Conservation (phyloP, 2,888 invertebrate genomes). For the Dasypogon diadema region DNA sequence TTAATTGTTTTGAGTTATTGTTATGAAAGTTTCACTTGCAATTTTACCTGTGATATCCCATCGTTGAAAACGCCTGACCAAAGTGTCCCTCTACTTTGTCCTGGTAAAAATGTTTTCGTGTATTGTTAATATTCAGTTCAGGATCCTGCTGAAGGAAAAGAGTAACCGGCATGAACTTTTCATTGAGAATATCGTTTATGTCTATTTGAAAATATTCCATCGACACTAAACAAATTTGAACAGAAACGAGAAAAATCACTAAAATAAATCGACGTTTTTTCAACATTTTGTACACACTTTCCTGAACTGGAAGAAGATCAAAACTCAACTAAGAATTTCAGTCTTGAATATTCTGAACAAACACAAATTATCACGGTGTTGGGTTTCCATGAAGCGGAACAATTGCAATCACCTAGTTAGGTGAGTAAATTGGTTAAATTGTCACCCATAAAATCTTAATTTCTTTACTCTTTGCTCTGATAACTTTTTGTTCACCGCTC, state of each 20-base stretch:
- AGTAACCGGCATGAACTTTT: slow-evolving; percentile 78
- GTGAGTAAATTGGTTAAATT: not conserved
- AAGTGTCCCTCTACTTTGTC: slow-evolving; percentile 71
- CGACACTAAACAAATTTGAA: not conserved
- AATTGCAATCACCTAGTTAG: not conserved
- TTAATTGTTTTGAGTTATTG: too few relatives aligned
- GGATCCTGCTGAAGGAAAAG: slow-evolving; percentile 71
- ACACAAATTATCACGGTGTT: too few relatives aligned
- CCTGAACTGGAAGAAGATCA: not conserved
- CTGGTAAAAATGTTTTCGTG: slow-evolving; percentile 55
- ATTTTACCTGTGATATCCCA: slow-evolving; percentile 77
- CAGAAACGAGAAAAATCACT: not conserved
- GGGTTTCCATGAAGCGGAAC: not conserved
- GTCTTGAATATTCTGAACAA: too few relatives aligned
- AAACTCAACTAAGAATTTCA: too few relatives aligned
- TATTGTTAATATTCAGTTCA: slow-evolving; percentile 55
- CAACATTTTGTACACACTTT: not conserved
- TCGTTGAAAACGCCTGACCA: slow-evolving; percentile 74
- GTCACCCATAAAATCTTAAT: not conserved
- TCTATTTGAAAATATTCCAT: slow-evolving; percentile 65
- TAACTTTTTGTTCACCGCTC: too few relatives aligned
- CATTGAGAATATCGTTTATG: slow-evolving; percentile 77
- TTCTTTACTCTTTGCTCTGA: not conserved
- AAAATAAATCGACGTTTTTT: not conserved
- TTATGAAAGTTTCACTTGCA: too few relatives aligned